These are phyloP conservation scores for Hyla sarda DNA, from an alignment of 2,113 vertebrate species.

Conservation along the genomic window DNA sequence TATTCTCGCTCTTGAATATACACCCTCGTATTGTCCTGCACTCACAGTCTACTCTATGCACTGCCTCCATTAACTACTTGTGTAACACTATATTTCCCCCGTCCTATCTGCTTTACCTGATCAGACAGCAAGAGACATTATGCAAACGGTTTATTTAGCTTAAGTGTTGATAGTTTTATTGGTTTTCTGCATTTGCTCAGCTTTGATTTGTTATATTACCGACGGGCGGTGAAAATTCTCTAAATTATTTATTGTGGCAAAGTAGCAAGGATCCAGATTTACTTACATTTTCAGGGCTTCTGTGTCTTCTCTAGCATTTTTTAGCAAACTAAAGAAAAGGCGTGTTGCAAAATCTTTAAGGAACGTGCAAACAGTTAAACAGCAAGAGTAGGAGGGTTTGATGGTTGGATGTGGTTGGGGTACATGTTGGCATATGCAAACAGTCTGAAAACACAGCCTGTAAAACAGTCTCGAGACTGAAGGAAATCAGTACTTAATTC, in stretches of 20 bases:
- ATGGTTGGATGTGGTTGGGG: conserved; percentile 64
- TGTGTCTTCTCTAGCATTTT: conserved; percentile 73
- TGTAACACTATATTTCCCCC: conserved; percentile 45
- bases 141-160: conserved; percentile 37
- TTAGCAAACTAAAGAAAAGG: conserved; percentile 65
- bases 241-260: conserved; percentile 61
- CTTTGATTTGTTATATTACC: conserved; percentile 56
- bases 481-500: conserved; percentile 93
- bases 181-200: conserved; percentile 58
- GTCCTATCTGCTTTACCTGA: conserved; percentile 38
- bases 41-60: conserved; percentile 22
- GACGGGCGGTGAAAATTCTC: not conserved
- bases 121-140: conserved; percentile 47
- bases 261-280: conserved; percentile 75
- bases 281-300: conserved; percentile 80
- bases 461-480: conserved; percentile 71
- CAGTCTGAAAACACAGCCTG: conserved; percentile 70
- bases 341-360: conserved; percentile 67
- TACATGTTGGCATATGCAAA: conserved; percentile 67
- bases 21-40: not conserved
- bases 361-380: conserved; percentile 69
- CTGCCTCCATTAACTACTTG: conserved; percentile 46
- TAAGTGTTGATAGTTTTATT: conserved; percentile 61
- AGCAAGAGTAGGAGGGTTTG: conserved; percentile 66
- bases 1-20: not conserved